A percentile compares a stretch with the other conserved stretches of the same genome.
These are phyloP conservation scores for Lampropteryx suffumata DNA, from an alignment of 2,888 invertebrate genomes.

Conservation along the genomic window DNA sequence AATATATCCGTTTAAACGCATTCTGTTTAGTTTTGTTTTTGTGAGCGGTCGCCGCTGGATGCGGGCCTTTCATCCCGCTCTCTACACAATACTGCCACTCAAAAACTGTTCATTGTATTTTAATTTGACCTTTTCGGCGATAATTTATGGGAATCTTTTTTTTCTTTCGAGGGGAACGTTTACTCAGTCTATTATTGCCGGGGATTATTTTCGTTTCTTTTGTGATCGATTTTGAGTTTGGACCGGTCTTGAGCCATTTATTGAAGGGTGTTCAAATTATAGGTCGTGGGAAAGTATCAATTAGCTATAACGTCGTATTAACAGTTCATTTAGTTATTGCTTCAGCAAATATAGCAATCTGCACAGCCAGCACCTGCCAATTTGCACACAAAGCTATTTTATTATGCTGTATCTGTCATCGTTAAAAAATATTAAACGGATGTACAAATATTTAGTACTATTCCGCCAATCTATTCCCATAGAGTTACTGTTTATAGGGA, in stretches of 20 bases:
- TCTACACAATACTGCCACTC: constrained; percentile 81
- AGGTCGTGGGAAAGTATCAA: constrained; percentile 43
- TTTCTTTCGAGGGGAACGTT: constrained; percentile 69
- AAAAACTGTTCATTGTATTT: constrained; percentile 83
- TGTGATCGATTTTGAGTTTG: constrained; percentile 62
- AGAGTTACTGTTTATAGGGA: too few species aligned
- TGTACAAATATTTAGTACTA: too few species aligned
- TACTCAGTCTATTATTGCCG: constrained; percentile 76
- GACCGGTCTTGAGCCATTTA: constrained; percentile 46
- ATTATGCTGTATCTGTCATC: constrained; percentile 8
- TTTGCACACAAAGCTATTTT: constrained; percentile 5
- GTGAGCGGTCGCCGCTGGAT: constrained; percentile 67
- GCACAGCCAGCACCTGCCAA: constrained; percentile 5
- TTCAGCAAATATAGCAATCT: constrained; percentile 10
- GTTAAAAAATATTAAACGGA: too few species aligned
- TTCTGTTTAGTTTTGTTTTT: constrained; percentile 82
- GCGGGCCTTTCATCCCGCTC: constrained; percentile 78
- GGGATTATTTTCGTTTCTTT: constrained; percentile 71
- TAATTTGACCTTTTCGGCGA: constrained; percentile 83
- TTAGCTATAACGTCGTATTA: constrained; percentile 16
- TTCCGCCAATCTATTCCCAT: too few species aligned
- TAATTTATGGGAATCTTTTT: constrained; percentile 79
- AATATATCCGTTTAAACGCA: constrained; percentile 78
- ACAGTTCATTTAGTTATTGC: constrained; percentile 9
- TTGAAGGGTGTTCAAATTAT: constrained; percentile 41